A percentile compares a stretch with the other conserved stretches of the same genome.
Evolutionary conservation across 2,113 vertebrate genomes (phyloP).

Genomic region (Sapajus apella): DNA sequence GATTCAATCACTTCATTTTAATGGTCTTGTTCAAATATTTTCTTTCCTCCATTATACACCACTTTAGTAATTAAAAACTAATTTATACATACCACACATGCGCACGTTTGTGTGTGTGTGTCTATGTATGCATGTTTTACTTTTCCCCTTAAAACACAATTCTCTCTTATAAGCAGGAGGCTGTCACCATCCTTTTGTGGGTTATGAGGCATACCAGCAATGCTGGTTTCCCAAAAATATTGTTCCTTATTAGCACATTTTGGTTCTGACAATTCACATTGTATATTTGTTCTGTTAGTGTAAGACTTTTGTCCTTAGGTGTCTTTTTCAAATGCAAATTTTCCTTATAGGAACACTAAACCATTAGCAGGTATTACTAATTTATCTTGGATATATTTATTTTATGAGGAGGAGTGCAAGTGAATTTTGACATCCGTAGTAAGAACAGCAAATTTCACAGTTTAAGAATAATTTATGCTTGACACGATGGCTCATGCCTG

Average conservation of each 20-base stretch:
- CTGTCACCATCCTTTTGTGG: background rate
- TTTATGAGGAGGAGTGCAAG: background rate
- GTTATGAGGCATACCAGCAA: background rate
- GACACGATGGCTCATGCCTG: too few species aligned
- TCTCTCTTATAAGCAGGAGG: background rate
- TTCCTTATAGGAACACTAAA: background rate
- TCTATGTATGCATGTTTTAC: background rate
- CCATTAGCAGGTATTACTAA: background rate
- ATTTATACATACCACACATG: background rate
- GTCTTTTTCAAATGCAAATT: background rate
- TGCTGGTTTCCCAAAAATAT: background rate
- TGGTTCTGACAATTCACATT: background rate
- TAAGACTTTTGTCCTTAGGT: background rate
- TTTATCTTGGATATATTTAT: background rate
- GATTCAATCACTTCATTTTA: conserved; percentile 41
- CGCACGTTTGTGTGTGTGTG: too few species aligned
- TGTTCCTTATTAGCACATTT: background rate
- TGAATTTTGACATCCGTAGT: background rate
- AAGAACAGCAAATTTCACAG: background rate
- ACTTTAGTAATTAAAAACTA: conserved; percentile 9
- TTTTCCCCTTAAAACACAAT: background rate
- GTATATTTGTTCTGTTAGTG: background rate
- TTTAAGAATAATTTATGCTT: background rate
- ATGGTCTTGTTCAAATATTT: conserved; percentile 38
- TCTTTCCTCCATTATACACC: background rate